These are phyloP conservation scores for Hypomecis punctinalis DNA, from an alignment of 2,888 invertebrate species.

Conservation along the genomic window DNA sequence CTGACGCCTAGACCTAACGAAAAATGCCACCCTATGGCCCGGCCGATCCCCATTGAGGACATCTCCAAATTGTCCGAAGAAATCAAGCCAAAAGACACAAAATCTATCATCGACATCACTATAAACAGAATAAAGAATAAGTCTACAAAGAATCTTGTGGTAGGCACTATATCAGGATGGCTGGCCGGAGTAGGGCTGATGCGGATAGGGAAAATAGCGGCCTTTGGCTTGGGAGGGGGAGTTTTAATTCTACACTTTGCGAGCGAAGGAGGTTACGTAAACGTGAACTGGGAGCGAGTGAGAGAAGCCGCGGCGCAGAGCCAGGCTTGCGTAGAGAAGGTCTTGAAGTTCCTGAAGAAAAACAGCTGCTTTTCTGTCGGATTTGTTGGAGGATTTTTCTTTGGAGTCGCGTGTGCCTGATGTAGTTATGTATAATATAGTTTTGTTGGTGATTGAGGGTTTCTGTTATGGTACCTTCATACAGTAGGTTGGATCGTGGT, in stretches of 20 bases:
- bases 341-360: conserved; percentile 85
- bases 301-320: conserved; percentile 90
- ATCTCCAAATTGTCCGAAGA: conserved; percentile 51
- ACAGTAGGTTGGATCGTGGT: not conserved
- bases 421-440: conserved; percentile 33
- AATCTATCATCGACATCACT: conserved; percentile 57
- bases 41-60: conserved; percentile 59
- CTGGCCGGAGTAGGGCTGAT: conserved; percentile 90
- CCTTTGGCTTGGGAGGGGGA: conserved; percentile 94
- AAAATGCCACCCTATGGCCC: conserved; percentile 65
- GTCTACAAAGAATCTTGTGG: conserved; percentile 61
- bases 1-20: conserved; percentile 25
- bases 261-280: conserved; percentile 94
- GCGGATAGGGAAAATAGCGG: conserved; percentile 94
- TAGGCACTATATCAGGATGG: conserved; percentile 82
- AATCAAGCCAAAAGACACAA: conserved; percentile 52
- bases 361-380: conserved; percentile 91
- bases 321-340: conserved; percentile 89
- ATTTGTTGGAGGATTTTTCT: conserved; percentile 93
- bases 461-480: not conserved
- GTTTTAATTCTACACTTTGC: conserved; percentile 94
- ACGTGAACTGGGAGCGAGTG: conserved; percentile 94
- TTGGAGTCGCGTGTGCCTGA: conserved; percentile 90
- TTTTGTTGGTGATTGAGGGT: conserved; percentile 13
- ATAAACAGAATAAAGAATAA: conserved; percentile 58